Base-by-base conservation (phyloP, 2,113 vertebrate genomes). In the Neopipo cinnamomea region DNA sequence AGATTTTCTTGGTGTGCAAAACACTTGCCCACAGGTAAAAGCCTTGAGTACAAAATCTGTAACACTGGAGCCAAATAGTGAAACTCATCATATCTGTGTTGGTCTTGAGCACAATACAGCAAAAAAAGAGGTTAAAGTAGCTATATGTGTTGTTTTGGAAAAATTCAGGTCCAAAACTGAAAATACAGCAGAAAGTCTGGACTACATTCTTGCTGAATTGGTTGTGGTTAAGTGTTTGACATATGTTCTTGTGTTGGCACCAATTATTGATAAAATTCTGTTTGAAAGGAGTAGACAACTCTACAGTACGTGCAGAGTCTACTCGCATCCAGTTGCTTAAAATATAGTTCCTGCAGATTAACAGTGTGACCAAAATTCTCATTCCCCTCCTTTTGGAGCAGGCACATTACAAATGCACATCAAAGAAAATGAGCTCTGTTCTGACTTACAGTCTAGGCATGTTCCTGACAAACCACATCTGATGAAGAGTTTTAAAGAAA, bases 391-490 rank as follows among this genome's bases (percentile, higher is more conserved):
- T 78, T 72, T 94, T 89, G 88, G 96, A 91, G 65, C 49, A 91
- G 78, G 80, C 70, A 91, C 88, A 86, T 94, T 96, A 87, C 70
- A 94, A 94, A 96, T 78, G 80, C 90, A 91, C 76, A 86, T 88
- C 91, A 95, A 94, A 96, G 95, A 37, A 93, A 95, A 97, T 82
- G 86, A 95, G 93, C 71, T 95, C 89, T 93, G 82, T 85, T 94
- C 88, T 95, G 88, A 92, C 91, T 94, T 96, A 95, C 70, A 91
- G 88, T 89, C 92, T 87, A 82, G 83, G 95, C 93, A 94, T 93
- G 95, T 92, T 96, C 79, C 92, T 95, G 92, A 95, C 95, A 95
- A 94, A 93, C 91, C 92, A 78, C 92, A 95, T 96, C 95, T 94
- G 92, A 96, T 96, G 96, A 92, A 52, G 82, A 95, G 79, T 88